Evolutionary conservation across 1,140 invertebrate species (phyloP), one percentile per base, ranked within the genome.

Genomic region (Aleiodes sp.): DNA sequence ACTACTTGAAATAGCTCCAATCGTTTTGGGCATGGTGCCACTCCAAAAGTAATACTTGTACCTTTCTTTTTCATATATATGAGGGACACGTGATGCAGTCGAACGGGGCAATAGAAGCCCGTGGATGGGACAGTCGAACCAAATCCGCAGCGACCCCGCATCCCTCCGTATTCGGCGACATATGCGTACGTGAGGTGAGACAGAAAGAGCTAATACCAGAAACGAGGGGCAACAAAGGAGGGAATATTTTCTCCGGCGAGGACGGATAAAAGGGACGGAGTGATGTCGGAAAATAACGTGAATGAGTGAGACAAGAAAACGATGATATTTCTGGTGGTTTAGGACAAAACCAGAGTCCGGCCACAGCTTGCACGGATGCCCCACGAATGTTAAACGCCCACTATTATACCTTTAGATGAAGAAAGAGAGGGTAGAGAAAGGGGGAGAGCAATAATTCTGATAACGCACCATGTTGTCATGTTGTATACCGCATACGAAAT

Each of bases 401-500:
- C 81, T 80, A 84, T 85, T 83, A 85, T 79, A 78, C 75, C 46
- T 62, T 46, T 35, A 66, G 83, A 83, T 80, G 80, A 80, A 81
- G 78, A 77, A 79, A 21, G 41, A 9, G 14, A 19, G 41, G 37
- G 2, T 14, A 9, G 10, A 39, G 3, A n/a, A n/a, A 79, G 75
- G 75, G 75, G 72, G 73, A 71, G 68, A 43, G 82, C 80, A 83
- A 85, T 84, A 84, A 84, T 84, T 85, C 79, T 83, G 84, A 84
- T 85, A 84, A 84, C 83, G 77, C 84, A 84, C 82, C 84, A 84
- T 84, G 84, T 84, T 84, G 84, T 86, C 82, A 82, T 82, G 83
- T 82, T 79, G 81, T 77, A 72, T 24, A 33, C 79, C 75, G 83
- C 83, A 86, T 86, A 86, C 84, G 73, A 84, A 85, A 83, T 81